Conservation (phyloP, 2,888 invertebrate species). For the Incurvaria masculella region DNA sequence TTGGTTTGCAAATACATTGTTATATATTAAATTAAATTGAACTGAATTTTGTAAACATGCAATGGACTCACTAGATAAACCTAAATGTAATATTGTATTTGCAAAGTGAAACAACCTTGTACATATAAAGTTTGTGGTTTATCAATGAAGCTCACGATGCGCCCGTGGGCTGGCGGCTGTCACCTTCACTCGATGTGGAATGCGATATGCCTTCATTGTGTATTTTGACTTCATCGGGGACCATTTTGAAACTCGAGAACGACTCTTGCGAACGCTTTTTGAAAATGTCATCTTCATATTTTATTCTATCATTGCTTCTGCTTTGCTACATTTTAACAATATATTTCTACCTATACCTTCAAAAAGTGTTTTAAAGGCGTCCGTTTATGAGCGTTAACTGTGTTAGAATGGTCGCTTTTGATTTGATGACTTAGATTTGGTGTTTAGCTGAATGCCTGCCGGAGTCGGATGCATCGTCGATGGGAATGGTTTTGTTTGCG, state of each 20-base stretch:
- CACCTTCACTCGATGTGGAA: conserved; percentile 32
- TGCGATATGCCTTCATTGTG: conserved; percentile 26
- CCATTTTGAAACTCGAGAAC: conserved; percentile 1
- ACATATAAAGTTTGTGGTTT: too few species aligned
- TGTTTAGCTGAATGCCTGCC: conserved; percentile 54
- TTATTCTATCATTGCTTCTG: background rate
- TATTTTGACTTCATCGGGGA: background rate
- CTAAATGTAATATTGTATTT: too few species aligned
- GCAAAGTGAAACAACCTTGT: too few species aligned
- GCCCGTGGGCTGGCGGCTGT: conserved; percentile 10
- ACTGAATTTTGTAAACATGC: conserved; percentile 6
- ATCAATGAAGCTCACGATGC: background rate
- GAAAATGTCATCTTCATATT: background rate
- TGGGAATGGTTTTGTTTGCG: conserved; percentile 52
- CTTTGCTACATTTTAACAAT: background rate
- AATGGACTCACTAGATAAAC: conserved; percentile 48
- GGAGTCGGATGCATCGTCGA: conserved; percentile 43
- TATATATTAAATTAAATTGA: background rate
- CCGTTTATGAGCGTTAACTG: background rate
- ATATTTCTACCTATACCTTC: background rate
- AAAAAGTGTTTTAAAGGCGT: conserved; percentile 5
- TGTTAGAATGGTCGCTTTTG: background rate
- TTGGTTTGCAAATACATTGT: background rate
- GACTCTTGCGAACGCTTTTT: conserved; percentile 5
- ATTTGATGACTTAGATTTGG: conserved; percentile 18